Percentiles rank a stretch among this genome's conserved stretches.
Evolutionary conservation across 2,797 vertebrate species (phyloP).

Genomic region (Chloroceryle amazona): DNA sequence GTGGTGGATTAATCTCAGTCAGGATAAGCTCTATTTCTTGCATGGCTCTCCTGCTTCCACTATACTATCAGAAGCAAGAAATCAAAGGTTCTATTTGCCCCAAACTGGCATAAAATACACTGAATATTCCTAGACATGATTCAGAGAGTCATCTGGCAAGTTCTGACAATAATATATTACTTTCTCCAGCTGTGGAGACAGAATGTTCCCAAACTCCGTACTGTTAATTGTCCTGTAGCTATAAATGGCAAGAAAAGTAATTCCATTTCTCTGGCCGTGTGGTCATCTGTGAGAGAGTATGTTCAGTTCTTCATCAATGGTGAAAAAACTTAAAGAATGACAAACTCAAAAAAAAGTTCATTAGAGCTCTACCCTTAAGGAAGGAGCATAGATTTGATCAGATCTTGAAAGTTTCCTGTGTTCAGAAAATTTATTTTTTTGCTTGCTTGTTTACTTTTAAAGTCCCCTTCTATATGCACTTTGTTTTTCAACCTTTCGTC

Average conservation of each 20-base stretch:
- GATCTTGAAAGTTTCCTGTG: not conserved
- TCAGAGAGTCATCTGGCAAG: not conserved
- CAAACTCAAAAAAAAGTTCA: not conserved
- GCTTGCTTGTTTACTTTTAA: not conserved
- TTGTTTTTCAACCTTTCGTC: not conserved
- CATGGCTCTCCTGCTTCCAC: not conserved
- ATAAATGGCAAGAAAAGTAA: not conserved
- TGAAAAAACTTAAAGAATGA: not conserved
- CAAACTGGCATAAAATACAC: not conserved
- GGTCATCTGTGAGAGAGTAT: slow-evolving; percentile 18
- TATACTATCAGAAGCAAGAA: not conserved
- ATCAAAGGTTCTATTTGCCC: not conserved
- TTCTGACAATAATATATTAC: not conserved
- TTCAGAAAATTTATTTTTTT: not conserved
- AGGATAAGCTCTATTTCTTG: not conserved
- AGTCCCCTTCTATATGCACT: not conserved
- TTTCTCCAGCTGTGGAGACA: not conserved
- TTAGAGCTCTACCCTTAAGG: not conserved
- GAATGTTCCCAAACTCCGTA: not conserved
- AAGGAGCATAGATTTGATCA: not conserved
- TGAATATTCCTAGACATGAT: not conserved
- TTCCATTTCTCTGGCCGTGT: not conserved
- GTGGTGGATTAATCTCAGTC: not conserved
- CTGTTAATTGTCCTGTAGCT: not conserved
- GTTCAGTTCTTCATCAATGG: not conserved